Conservation (phyloP, 2,888 invertebrate species). For the Eupithecia pulchellata region DNA sequence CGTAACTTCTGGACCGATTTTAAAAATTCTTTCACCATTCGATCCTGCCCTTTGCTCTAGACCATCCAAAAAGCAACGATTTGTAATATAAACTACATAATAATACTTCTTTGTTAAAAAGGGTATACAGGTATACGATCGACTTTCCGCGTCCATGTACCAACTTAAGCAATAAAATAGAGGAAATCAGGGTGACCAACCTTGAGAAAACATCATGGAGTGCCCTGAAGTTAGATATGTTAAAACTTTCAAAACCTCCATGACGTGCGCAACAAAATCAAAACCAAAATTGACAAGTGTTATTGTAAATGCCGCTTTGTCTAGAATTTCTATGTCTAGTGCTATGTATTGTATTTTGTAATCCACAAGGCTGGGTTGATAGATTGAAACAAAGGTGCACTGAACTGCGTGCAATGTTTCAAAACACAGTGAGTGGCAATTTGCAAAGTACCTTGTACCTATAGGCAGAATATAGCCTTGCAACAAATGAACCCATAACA, state of each 20-base stretch:
- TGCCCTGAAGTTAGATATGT: neutral
- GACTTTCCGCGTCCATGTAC: neutral
- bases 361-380: neutral
- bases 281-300: slow-evolving; percentile 2
- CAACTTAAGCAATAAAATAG: neutral
- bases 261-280: neutral
- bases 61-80: no score
- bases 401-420: neutral
- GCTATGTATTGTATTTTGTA: neutral
- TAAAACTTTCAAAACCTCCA: neutral
- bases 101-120: no score
- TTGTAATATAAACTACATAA: no score
- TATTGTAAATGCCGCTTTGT: neutral
- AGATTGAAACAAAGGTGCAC: neutral
- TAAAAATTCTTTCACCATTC: no score
- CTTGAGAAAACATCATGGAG: neutral
- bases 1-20: no score
- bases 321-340: neutral
- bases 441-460: neutral
- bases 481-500: neutral
- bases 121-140: no score
- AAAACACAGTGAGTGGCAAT: neutral
- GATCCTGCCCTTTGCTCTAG: no score
- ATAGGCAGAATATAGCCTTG: no score
- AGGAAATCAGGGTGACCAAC: neutral